A percentile compares a stretch with the other conserved stretches of the same genome.
Conservation (phyloP, 2,888 invertebrate genomes). For the Ectobius pallidus region DNA sequence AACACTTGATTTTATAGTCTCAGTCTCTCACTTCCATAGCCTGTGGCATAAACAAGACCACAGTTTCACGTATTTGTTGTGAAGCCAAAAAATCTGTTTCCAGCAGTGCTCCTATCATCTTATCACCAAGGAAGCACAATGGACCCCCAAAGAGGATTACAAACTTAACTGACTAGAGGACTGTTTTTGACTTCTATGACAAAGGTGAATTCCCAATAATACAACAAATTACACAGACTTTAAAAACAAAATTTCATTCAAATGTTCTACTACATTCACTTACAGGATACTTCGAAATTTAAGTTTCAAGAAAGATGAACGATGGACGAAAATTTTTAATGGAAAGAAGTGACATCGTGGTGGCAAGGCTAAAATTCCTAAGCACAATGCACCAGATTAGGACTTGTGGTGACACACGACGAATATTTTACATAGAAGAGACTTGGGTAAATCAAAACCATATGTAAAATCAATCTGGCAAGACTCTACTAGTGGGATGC, state of each 20-base stretch:
- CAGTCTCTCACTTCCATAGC: neutral
- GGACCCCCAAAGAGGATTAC: neutral
- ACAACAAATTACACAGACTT: neutral
- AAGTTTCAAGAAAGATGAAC: too few species aligned
- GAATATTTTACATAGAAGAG: too few species aligned
- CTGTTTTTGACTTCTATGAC: neutral
- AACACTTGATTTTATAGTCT: neutral
- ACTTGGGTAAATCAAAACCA: too few species aligned
- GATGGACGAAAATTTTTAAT: too few species aligned
- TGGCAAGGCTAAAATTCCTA: too few species aligned
- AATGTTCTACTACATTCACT: neutral
- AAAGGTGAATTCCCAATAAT: too few species aligned
- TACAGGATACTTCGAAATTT: too few species aligned
- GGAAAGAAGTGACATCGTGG: too few species aligned
- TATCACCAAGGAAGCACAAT: neutral
- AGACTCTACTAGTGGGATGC: neutral
- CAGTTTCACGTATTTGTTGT: neutral
- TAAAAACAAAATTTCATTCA: neutral
- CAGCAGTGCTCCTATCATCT: neutral
- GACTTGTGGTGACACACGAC: too few species aligned
- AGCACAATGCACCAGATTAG: too few species aligned
- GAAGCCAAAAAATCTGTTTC: neutral
- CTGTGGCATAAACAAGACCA: neutral
- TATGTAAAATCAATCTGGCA: neutral
- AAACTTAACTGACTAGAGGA: neutral